Base-by-base conservation (phyloP, 2,113 vertebrate species). In the Dipodomys spectabilis region DNA sequence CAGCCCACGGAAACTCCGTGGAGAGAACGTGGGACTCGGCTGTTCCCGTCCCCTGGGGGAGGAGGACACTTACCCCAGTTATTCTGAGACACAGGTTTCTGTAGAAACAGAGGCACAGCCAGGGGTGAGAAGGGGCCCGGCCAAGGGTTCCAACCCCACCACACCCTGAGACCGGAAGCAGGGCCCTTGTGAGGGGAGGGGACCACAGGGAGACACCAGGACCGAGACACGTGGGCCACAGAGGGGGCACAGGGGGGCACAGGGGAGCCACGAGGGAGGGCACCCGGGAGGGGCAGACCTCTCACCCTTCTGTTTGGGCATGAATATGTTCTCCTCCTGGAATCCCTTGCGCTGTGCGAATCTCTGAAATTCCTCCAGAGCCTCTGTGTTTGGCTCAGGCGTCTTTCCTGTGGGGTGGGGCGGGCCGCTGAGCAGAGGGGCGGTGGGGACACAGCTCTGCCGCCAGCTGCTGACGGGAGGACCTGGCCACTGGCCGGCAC, bases 311-410 rank as follows among this genome's bases (percentile, higher is more conserved):
- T 62, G 87, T 5, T 45, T 15, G 0, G 35, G 90, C 1, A 18
- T 12, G 45, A 67, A 4, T 9, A 94, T 32, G 45, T 69, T 30
- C 18, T 80, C 20, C 4, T 4, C 18, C 0, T 0, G 5, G 11
- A 93, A 12, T 16, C 74, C 30, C 30, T 57, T 85, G 22, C 0
- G 2, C 79, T 9, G 28, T 2, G 2, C 0, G 3, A 81, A 77
- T 49, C 82, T 75, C 79, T 20, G 35, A 85, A 95, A 94, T 23
- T 80, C 88, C 35, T 94, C 53, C 87, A 94, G 32, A 27, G 91
- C 69, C 32, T 85, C 74, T 3, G 2, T 13, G 74, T 49, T 93
- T 39, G n/a, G 0, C 3, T 81, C 30, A 0, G 45, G 19, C 62
- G 5, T 45, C 44, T 39, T 88, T n/a, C 88, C 93, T 96, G 22